Conservation (phyloP, 2,797 vertebrate genomes). For the Sebastes ruberrimus region DNA sequence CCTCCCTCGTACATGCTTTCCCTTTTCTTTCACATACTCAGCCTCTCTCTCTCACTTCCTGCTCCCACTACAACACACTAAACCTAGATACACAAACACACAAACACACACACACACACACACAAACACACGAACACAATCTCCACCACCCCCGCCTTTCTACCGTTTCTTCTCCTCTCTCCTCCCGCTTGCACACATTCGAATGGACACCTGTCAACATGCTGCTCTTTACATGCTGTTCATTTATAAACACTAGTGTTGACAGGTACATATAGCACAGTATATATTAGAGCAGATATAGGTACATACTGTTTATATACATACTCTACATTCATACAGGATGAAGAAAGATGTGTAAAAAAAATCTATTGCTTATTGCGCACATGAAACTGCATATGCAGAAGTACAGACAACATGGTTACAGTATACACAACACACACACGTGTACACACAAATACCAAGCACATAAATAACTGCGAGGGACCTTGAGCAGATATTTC, state of each 20-base stretch:
- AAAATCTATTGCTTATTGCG: not conserved
- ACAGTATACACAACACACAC: not conserved
- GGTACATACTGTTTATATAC: not conserved
- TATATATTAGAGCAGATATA: not conserved
- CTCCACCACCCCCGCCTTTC: not conserved
- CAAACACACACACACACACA: slow-evolving; percentile 1
- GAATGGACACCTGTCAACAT: slow-evolving; percentile 60
- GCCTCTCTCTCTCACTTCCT: slow-evolving; percentile 24
- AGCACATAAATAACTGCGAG: not conserved
- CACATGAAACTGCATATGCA: no score
- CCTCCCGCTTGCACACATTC: slow-evolving; percentile 27
- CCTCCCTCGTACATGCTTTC: slow-evolving; percentile 39
- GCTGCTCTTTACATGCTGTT: slow-evolving; percentile 22
- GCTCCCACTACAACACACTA: slow-evolving; percentile 15
- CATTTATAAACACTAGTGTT: not conserved
- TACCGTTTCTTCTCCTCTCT: slow-evolving; percentile 13
- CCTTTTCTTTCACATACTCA: slow-evolving; percentile 46
- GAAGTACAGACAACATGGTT: not conserved
- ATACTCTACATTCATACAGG: not conserved
- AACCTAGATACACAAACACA: slow-evolving; percentile 9
- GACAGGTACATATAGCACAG: not conserved
- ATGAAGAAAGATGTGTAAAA: no score
- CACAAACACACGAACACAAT: not conserved
- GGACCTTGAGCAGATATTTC: not conserved
- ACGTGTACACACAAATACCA: not conserved